Evolutionary conservation across 2,888 invertebrate species (phyloP).

Genomic region (Cryptocephalus moraei): DNA sequence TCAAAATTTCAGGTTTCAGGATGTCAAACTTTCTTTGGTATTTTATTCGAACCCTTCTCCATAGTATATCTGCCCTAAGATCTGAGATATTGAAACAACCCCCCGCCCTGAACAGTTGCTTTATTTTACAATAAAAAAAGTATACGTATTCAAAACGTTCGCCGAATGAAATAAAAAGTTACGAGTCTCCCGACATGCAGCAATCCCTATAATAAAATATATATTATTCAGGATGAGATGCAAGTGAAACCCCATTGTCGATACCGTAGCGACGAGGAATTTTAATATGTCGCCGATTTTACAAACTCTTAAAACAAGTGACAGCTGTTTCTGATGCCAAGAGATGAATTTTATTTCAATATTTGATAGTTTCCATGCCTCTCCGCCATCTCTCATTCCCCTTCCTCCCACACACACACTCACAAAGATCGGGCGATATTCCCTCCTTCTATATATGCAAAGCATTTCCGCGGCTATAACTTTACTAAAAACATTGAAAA

Average conservation of each 20-base stretch:
- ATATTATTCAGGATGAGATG: constrained; percentile 10
- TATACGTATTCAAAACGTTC: too few relatives aligned
- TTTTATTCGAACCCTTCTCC: too few relatives aligned
- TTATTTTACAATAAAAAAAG: too few relatives aligned
- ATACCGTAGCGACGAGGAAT: constrained; percentile 29
- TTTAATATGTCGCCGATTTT: constrained; percentile 41
- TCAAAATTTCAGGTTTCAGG: too few relatives aligned
- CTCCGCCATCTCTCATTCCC: constrained; percentile 16
- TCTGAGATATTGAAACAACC: too few relatives aligned
- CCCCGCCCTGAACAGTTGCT: too few relatives aligned
- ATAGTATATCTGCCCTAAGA: too few relatives aligned
- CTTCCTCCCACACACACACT: constrained; percentile 12
- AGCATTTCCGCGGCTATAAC: constrained; percentile 38
- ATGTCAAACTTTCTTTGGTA: too few relatives aligned
- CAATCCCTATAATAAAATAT: too few relatives aligned
- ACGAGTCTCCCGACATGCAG: too few relatives aligned
- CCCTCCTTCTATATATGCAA: constrained; percentile 37
- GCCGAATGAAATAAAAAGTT: too few relatives aligned
- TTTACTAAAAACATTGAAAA: constrained; percentile 38
- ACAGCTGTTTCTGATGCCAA: constrained; percentile 40
- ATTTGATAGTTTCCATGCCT: constrained; percentile 40
- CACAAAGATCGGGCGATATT: background rate
- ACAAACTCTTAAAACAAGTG: constrained; percentile 42
- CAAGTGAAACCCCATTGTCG: constrained; percentile 19
- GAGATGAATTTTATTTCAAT: constrained; percentile 45